phyloP scores from a whole-genome alignment of 2,888 invertebrate genomes.

The Sminthurides aquaticus region DNA sequence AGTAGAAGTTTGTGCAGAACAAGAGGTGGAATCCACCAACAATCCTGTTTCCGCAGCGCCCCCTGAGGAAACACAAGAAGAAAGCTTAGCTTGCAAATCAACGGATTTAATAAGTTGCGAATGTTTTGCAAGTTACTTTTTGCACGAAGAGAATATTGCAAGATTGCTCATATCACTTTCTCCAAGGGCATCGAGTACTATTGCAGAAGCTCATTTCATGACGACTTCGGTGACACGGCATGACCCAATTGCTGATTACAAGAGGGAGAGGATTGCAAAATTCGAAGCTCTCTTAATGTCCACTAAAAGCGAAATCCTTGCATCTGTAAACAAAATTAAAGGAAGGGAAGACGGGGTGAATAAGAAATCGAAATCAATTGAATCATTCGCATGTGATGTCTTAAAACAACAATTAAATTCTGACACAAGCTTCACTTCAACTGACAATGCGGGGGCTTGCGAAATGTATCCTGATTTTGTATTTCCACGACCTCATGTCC shows the following conservation, averaged over 20 bases:
- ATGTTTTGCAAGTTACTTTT: slow-evolving; percentile 16
- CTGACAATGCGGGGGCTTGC: not conserved
- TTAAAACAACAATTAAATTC: not conserved
- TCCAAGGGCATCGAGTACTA: slow-evolving; percentile 11
- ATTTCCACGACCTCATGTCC: slow-evolving; percentile 2
- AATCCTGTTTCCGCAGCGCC: not conserved
- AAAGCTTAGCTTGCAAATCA: slow-evolving; percentile 7
- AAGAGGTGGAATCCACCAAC: not conserved
- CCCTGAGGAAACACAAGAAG: not conserved
- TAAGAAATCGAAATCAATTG: slow-evolving; percentile 1
- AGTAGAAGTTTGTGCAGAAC: not conserved
- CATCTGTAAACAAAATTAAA: not conserved
- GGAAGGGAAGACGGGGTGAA: not conserved
- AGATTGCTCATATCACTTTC: slow-evolving; percentile 16
- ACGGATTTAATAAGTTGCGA: slow-evolving; percentile 17
- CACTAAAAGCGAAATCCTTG: not conserved
- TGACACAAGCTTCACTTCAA: not conserved
- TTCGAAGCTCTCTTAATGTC: not conserved
- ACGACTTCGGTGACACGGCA: not conserved
- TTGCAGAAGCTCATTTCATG: not conserved
- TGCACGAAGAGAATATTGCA: slow-evolving; percentile 24
- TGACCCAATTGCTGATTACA: not conserved
- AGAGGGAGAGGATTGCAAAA: not conserved
- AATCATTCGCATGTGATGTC: not conserved
- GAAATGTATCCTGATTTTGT: slow-evolving; percentile 9